These are phyloP conservation scores for Aldabrachelys gigantea DNA, from an alignment of 2,113 vertebrate genomes.

Conservation along the genomic window DNA sequence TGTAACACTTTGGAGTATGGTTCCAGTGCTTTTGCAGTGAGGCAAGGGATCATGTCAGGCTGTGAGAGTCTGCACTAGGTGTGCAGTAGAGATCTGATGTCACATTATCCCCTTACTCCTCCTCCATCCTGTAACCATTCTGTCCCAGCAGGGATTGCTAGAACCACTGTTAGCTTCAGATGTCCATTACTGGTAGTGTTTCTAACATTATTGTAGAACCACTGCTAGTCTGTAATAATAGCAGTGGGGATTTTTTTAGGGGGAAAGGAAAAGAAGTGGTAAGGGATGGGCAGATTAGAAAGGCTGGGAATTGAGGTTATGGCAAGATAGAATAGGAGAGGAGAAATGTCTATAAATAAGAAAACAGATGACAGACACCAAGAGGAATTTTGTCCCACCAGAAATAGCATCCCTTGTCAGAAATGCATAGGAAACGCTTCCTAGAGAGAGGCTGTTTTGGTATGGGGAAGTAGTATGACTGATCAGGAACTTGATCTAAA, in stretches of 20 bases:
- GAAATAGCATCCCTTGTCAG: neutral
- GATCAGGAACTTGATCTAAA: too few relatives aligned
- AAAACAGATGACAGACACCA: neutral
- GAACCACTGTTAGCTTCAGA: neutral
- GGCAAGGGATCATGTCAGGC: neutral
- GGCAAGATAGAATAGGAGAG: neutral
- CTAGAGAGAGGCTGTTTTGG: too few relatives aligned
- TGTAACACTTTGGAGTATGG: neutral
- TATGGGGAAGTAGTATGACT: too few relatives aligned
- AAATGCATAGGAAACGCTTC: neutral
- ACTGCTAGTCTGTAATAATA: neutral
- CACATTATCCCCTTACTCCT: neutral
- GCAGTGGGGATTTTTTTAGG: neutral
- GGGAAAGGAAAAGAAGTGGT: neutral
- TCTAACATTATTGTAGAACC: neutral
- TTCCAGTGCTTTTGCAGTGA: rapidly evolving
- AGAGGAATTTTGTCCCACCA: neutral
- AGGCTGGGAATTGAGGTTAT: neutral
- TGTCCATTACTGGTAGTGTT: neutral
- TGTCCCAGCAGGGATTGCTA: neutral
- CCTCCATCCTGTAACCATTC: neutral
- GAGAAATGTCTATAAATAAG: neutral
- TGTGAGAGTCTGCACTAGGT: neutral
- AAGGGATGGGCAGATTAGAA: neutral
- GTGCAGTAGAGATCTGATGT: neutral